A percentile compares a stretch with the other conserved stretches of the same genome.
Conservation (phyloP, 2,888 invertebrate genomes). For the Epirrhoe tristata region DNA sequence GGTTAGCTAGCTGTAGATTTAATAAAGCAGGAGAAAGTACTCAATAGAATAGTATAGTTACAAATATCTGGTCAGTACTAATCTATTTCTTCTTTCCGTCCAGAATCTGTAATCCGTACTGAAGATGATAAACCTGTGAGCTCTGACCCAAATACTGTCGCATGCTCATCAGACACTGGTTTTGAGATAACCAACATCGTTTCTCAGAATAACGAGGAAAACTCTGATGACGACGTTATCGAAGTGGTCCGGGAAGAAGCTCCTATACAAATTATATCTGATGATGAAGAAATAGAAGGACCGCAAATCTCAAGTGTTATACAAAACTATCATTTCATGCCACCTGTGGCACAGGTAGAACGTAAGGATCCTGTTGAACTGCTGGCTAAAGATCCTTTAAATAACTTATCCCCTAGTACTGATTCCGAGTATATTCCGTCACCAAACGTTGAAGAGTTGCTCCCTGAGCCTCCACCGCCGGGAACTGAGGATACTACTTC, state of each 20-base stretch:
- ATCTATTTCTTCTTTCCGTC: conserved; percentile 4
- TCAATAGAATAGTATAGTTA: background rate
- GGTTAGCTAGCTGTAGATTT: background rate
- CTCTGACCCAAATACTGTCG: conserved; percentile 15
- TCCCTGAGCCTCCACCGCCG: conserved; percentile 20
- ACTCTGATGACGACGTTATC: conserved; percentile 78
- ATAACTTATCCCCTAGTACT: conserved; percentile 10
- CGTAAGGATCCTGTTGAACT: conserved; percentile 12
- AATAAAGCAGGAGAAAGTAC: background rate
- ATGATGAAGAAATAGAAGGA: conserved; percentile 65
- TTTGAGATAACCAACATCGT: conserved; percentile 24
- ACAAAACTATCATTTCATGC: conserved; percentile 37
- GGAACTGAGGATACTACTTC: conserved; percentile 14
- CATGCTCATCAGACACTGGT: background rate
- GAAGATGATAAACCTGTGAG: conserved; percentile 4
- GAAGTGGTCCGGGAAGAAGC: conserved; percentile 79
- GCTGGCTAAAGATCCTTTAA: conserved; percentile 22
- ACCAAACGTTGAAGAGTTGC: conserved; percentile 9
- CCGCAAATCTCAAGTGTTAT: conserved; percentile 46
- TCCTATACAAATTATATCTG: conserved; percentile 78
- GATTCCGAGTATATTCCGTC: conserved; percentile 18
- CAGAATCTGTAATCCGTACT: conserved; percentile 7
- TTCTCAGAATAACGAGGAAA: conserved; percentile 51
- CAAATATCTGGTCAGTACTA: conserved; percentile 2
- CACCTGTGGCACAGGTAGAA: conserved; percentile 12